Percentiles rank a stretch among this genome's conserved stretches.
phyloP scores from a whole-genome alignment of 2,888 invertebrate genomes.

The Sepiola atlantica region DNA sequence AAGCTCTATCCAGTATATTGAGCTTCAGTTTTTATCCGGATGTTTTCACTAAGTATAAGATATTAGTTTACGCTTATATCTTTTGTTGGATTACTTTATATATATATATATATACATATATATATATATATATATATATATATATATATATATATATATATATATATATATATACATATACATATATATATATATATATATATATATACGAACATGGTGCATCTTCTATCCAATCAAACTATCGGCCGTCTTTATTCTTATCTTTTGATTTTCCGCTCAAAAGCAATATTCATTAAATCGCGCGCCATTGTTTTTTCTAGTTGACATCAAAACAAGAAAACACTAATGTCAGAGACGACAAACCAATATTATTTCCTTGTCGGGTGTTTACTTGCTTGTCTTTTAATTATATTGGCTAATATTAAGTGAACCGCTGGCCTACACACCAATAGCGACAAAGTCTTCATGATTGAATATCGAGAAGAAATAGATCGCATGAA shows the following conservation, averaged over 20 bases:
- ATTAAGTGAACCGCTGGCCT: slow-evolving; percentile 32
- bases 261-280: neutral
- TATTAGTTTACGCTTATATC: too few species aligned
- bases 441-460: neutral
- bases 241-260: neutral
- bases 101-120: too few species aligned
- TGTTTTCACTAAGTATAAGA: too few species aligned
- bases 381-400: slow-evolving; percentile 1
- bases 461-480: neutral
- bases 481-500: neutral
- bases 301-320: neutral
- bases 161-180: too few species aligned
- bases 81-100: too few species aligned
- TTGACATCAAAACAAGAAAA: neutral
- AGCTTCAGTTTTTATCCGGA: too few species aligned
- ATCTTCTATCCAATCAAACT: neutral
- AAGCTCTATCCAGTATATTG: too few species aligned
- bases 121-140: too few species aligned
- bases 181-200: too few species aligned
- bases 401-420: slow-evolving; percentile 32
- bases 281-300: neutral
- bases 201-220: neutral
- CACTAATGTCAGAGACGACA: neutral
- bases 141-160: too few species aligned
- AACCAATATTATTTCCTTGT: slow-evolving; percentile 32